These are phyloP conservation scores for Pelochelys cantorii DNA, from an alignment of 2,797 vertebrate species.

Conservation along the genomic window DNA sequence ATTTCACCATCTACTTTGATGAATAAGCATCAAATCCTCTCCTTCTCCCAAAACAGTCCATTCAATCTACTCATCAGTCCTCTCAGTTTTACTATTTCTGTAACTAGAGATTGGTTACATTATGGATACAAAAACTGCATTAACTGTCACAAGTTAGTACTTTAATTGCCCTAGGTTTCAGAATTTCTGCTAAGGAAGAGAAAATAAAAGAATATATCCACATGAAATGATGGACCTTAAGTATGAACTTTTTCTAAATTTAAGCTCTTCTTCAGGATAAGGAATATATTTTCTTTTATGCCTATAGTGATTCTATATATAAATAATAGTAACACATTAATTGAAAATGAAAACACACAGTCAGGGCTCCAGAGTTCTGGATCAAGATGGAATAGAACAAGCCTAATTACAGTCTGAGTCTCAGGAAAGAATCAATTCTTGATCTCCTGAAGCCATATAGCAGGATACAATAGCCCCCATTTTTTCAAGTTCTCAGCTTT, in stretches of 20 bases:
- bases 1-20: not conserved
- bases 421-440: not conserved
- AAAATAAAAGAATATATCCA: not conserved
- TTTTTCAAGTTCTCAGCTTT: not conserved
- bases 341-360: not conserved
- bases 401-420: not conserved
- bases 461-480: not conserved
- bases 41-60: not conserved
- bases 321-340: not conserved
- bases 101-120: not conserved
- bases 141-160: not conserved
- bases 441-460: not conserved
- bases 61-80: not conserved
- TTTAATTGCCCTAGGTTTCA: not conserved
- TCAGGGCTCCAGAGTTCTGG: not conserved
- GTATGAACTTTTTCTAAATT: not conserved
- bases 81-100: not conserved
- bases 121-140: not conserved
- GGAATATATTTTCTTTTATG: not conserved
- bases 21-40: not conserved
- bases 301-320: not conserved
- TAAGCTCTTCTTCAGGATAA: not conserved
- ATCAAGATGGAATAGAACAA: not conserved
- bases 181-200: constrained; percentile 11
- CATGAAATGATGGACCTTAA: not conserved